Base-by-base conservation (phyloP, 2,888 invertebrate genomes). In the Apamea epomidion region DNA sequence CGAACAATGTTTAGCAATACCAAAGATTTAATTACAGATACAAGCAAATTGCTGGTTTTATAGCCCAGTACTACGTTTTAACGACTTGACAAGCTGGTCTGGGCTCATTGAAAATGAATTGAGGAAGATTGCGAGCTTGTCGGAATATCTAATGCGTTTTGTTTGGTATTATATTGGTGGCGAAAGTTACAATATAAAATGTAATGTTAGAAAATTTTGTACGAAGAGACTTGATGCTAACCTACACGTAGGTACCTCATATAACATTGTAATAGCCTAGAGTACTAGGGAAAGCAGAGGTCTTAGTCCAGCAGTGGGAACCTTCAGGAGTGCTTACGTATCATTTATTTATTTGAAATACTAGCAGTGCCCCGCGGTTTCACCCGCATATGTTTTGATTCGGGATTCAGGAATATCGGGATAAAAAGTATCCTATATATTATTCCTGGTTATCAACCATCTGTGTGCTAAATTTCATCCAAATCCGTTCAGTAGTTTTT, bases 21-120 rank as follows among this genome's bases (percentile, higher is more conserved):
- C 58, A 51, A 87, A 82, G 87, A 82, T 87, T 88, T 84, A 88
- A 87, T 87, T 81, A 79, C 70, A 81, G 77, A 81, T 82, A 80
- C 76, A 80, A 25, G 70, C 73, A 80, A 81, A 88, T 82, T 79
- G 73, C 76, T 65, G 72, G 76, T 76, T 80, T 82, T 85, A 90
- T 83, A 74, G 71, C 80, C 37, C 81, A 74, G 78, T 78, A 78
- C 77, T 74, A 76, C 37, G 78, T 85, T 64, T 78, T 90, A 81
- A 90, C 85, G 87, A 80, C 74, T 79, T 82, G 70, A 79, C 87
- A 80, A 87, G 81, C 77, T 79, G 72, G 67, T 68, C 68, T 67
- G 72, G 51, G 73, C 76, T 76, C 75, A 87, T 89, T 79, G 74
- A 83, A 74, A 83, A 74, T 88, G 69, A 82, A 83, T 79, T 77